Evolutionary conservation across 2,888 invertebrate genomes (phyloP).

Genomic region (Pristionchus mayeri): DNA sequence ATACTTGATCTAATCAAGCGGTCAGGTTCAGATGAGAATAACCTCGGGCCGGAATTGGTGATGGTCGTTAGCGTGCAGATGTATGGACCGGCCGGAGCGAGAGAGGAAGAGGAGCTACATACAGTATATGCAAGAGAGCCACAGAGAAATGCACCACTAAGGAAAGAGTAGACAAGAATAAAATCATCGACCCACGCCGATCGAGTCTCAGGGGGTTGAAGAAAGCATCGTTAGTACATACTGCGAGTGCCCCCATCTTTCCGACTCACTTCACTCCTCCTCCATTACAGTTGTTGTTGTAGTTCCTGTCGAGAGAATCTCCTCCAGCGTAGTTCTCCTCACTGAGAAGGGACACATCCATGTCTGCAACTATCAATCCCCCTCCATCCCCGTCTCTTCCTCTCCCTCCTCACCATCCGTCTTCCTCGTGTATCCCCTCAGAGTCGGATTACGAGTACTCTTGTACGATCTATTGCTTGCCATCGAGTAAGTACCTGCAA

Average conservation of each 20-base stretch:
- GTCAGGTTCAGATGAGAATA: background rate
- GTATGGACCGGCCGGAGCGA: slow-evolving; percentile 20
- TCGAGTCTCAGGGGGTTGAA: background rate
- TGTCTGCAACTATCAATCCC: slow-evolving; percentile 4
- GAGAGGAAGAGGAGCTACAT: slow-evolving; percentile 25
- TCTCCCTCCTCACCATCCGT: slow-evolving; percentile 14
- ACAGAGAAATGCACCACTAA: background rate
- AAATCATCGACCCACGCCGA: slow-evolving; percentile 12
- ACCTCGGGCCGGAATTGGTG: slow-evolving; percentile 1
- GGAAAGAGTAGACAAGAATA: background rate
- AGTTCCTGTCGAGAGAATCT: slow-evolving; percentile 15
- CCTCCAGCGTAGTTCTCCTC: slow-evolving; percentile 26
- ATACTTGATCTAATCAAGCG: background rate
- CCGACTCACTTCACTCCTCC: slow-evolving; percentile 13
- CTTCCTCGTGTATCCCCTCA: slow-evolving; percentile 50
- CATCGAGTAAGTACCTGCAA: slow-evolving; percentile 43
- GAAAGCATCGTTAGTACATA: background rate
- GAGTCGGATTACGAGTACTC: slow-evolving; percentile 47
- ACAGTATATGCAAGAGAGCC: background rate
- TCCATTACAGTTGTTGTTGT: slow-evolving; percentile 28
- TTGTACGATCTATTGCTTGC: slow-evolving; percentile 44
- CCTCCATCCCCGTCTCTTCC: background rate
- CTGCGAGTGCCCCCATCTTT: background rate
- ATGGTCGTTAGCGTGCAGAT: slow-evolving; percentile 41
- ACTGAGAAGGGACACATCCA: slow-evolving; percentile 46